Percentiles rank a stretch among this genome's conserved stretches.
phyloP scores from a whole-genome alignment of 2,888 invertebrate genomes.

The Lysandra coridon region DNA sequence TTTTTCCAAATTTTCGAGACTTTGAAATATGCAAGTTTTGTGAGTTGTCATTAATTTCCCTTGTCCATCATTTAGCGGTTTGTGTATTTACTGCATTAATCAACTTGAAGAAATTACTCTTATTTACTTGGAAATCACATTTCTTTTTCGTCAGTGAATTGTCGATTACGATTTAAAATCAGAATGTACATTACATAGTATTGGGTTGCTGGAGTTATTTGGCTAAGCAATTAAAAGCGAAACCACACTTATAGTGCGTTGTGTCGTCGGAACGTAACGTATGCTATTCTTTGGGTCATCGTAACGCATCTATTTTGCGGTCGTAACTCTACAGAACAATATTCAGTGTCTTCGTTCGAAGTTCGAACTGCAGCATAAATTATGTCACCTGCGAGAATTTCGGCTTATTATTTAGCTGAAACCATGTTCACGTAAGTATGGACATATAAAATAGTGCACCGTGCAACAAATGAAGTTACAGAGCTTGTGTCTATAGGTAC shows the following conservation, averaged over 20 bases:
- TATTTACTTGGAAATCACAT: neutral
- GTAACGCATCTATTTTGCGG: no score
- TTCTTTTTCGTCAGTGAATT: neutral
- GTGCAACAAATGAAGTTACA: neutral
- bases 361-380: neutral
- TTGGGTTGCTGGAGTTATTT: no score
- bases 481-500: no score
- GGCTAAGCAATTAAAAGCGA: no score
- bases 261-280: no score
- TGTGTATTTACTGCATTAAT: neutral
- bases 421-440: neutral
- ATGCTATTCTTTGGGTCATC: no score
- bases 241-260: no score
- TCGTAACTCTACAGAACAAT: no score
- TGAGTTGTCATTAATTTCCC: constrained; percentile 36
- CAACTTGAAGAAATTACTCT: neutral
- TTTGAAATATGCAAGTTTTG: constrained; percentile 58
- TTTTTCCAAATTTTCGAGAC: constrained; percentile 70
- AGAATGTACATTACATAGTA: no score
- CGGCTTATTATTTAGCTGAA: neutral
- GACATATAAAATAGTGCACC: neutral
- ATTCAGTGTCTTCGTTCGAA: neutral
- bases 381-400: neutral
- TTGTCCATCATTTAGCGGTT: constrained; percentile 1
- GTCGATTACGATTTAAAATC: no score